These are phyloP conservation scores for Drosophila greeni DNA, from an alignment of 2,888 invertebrate species.

Conservation along the genomic window DNA sequence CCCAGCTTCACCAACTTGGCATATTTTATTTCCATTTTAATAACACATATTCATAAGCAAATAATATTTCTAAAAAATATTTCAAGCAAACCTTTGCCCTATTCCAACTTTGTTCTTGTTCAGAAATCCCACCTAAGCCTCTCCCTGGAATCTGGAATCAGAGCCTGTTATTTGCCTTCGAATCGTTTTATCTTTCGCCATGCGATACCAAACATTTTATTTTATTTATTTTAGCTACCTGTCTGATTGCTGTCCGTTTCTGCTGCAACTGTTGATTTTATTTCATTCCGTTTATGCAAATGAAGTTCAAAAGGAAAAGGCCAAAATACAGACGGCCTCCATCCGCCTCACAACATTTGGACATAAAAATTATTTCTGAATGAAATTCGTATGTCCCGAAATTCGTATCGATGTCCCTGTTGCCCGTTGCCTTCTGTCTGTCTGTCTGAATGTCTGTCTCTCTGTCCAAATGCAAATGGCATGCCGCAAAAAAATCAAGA, in stretches of 20 bases:
- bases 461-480: constrained; percentile 67
- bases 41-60: neutral
- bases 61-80: neutral
- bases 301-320: constrained; percentile 68
- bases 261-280: constrained; percentile 66
- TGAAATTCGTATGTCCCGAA: constrained; percentile 65
- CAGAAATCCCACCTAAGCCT: neutral
- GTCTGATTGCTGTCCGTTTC: constrained; percentile 45
- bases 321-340: constrained; percentile 52
- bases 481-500: constrained; percentile 56
- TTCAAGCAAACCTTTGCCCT: neutral
- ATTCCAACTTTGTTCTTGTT: neutral
- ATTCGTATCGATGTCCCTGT: constrained; percentile 60
- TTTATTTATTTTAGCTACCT: constrained; percentile 58
- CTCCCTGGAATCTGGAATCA: constrained; percentile 38
- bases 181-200: constrained; percentile 57
- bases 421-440: constrained; percentile 21
- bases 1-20: neutral
- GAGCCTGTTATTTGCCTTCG: constrained; percentile 56
- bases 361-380: constrained; percentile 73
- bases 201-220: constrained; percentile 57
- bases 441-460: constrained; percentile 2
- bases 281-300: constrained; percentile 74
- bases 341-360: constrained; percentile 64
- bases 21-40: neutral